Percentiles rank a stretch among this genome's conserved stretches.
These are phyloP conservation scores for Percopsis transmontana DNA, from an alignment of 2,113 vertebrate genomes.

Conservation along the genomic window DNA sequence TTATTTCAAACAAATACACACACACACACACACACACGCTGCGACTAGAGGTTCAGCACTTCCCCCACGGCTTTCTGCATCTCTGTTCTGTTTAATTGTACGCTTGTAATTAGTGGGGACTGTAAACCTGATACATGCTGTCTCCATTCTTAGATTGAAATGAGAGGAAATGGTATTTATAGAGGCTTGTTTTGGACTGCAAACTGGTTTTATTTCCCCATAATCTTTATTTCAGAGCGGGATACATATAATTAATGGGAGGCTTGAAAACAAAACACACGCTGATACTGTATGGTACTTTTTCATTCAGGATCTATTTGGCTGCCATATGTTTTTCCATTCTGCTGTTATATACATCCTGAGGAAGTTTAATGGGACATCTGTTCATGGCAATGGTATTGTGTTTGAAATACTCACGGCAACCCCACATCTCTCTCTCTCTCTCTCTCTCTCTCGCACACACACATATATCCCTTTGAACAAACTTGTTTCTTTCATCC, in stretches of 20 bases:
- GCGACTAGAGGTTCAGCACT: neutral
- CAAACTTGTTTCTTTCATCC: no score
- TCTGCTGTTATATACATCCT: neutral
- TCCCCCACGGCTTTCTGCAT: neutral
- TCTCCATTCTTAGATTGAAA: conserved; percentile 10
- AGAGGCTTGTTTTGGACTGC: neutral
- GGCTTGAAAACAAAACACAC: neutral
- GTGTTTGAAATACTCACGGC: neutral
- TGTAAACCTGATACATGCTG: conserved; percentile 30
- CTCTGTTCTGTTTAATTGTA: neutral
- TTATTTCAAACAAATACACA: neutral
- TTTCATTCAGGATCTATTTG: conserved; percentile 2
- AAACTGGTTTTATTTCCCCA: neutral
- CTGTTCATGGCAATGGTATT: neutral
- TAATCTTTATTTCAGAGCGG: no score
- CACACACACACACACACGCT: neutral
- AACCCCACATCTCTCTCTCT: neutral
- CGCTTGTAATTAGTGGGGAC: conserved; percentile 23
- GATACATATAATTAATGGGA: conserved; percentile 1
- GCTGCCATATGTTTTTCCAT: neutral
- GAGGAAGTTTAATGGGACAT: neutral
- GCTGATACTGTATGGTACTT: neutral
- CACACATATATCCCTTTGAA: neutral
- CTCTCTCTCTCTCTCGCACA: neutral
- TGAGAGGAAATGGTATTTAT: neutral